Evolutionary conservation across 2,113 vertebrate species (phyloP).

Genomic region (Pituophis catenifer): DNA sequence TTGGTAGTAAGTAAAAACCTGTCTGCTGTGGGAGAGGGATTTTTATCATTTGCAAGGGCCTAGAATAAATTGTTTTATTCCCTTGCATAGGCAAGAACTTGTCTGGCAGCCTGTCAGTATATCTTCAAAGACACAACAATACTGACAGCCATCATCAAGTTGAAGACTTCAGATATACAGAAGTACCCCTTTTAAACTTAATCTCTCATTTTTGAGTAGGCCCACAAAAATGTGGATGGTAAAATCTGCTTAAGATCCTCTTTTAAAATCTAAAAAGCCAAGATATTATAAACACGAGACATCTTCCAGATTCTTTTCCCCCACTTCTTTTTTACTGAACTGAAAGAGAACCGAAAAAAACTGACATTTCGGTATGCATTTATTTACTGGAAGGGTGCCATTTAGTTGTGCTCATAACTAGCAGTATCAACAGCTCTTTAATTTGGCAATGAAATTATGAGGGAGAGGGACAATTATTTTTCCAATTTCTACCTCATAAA

Average conservation of each 20-base stretch:
- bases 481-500: conserved; percentile 56
- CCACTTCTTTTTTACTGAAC: background rate
- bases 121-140: background rate
- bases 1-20: background rate
- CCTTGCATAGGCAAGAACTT: background rate
- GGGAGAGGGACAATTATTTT: conserved; percentile 21
- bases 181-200: background rate
- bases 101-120: background rate
- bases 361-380: background rate
- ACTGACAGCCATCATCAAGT: background rate
- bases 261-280: background rate
- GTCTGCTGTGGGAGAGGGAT: background rate
- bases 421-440: background rate
- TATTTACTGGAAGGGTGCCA: background rate
- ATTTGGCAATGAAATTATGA: conserved; percentile 28
- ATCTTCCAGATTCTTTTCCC: background rate
- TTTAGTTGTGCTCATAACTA: background rate
- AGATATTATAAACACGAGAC: background rate
- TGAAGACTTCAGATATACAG: background rate
- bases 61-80: background rate
- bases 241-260: background rate
- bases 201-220: background rate
- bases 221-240: background rate
- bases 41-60: background rate
- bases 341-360: background rate